phyloP scores from a whole-genome alignment of 30 jellyfish, hydroid and myxozoan species.

The Aurelia sp. region DNA sequence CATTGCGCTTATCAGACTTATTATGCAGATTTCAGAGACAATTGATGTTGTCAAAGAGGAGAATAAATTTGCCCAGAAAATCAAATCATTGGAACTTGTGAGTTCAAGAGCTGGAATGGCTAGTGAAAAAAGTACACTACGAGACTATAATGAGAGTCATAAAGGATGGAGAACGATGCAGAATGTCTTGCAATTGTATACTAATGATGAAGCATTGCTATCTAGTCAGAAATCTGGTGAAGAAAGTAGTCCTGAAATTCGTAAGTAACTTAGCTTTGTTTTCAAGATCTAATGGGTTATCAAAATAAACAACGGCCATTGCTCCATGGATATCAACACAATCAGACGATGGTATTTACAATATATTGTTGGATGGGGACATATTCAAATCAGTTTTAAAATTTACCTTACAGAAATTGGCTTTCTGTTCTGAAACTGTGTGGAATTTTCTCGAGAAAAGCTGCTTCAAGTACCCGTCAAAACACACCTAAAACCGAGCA shows the following conservation, averaged over 20 bases:
- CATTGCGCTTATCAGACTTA: slow-evolving; percentile 79
- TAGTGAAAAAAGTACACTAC: slow-evolving; percentile 4
- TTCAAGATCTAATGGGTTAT: no score
- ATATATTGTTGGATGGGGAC: no score
- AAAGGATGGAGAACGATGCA: slow-evolving; percentile 94
- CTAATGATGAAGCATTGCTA: slow-evolving; percentile 12
- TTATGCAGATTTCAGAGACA: slow-evolving; percentile 87
- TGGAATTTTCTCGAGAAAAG: no score
- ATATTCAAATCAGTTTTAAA: no score
- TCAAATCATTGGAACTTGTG: slow-evolving; percentile 55
- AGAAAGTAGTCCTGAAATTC: neutral
- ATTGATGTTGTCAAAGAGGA: slow-evolving; percentile 80
- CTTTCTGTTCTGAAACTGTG: no score
- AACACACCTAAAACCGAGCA: no score
- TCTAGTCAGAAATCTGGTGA: neutral
- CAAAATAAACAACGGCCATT: no score
- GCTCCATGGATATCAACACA: no score
- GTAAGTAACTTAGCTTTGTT: slow-evolving; percentile 2
- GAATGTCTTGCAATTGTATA: slow-evolving; percentile 85
- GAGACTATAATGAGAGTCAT: slow-evolving; percentile 27
- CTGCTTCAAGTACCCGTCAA: no score
- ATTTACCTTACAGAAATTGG: no score
- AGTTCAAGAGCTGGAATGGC: slow-evolving; percentile 32
- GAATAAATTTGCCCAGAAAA: slow-evolving; percentile 85
- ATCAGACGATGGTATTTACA: no score